A percentile compares a stretch with the other conserved stretches of the same genome.
Conservation (phyloP, 2,113 vertebrate species). For the Paratilapia polleni region DNA sequence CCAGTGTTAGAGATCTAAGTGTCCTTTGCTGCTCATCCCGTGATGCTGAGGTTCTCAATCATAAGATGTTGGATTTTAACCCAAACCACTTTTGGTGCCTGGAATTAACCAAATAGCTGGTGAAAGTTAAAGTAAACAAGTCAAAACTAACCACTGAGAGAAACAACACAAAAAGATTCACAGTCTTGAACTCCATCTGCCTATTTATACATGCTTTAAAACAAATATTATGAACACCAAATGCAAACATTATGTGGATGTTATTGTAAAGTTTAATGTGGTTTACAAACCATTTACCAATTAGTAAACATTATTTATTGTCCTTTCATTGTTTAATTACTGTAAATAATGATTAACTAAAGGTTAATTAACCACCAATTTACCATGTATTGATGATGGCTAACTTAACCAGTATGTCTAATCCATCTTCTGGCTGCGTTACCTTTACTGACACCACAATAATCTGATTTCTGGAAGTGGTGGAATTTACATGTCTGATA, state of each 20-base stretch:
- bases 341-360: not conserved
- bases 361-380: no score
- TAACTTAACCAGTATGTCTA: fast-evolving
- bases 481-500: not conserved
- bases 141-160: no score
- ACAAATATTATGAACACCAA: not conserved
- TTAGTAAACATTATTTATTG: not conserved
- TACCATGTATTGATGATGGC: not conserved
- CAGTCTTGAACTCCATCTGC: not conserved
- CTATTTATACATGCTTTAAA: fast-evolving
- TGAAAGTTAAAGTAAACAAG: not conserved
- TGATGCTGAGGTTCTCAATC: not conserved
- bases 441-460: not conserved
- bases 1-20: no score
- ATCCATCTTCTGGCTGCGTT: not conserved
- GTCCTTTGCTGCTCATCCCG: fast-evolving
- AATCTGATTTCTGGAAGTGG: not conserved
- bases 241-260: not conserved
- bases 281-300: not conserved
- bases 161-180: not conserved
- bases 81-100: not conserved
- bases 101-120: not conserved
- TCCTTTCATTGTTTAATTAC: not conserved
- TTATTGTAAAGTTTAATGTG: fast-evolving
- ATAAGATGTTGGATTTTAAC: not conserved